These are phyloP conservation scores for Tenualosa thibaudeaui DNA, from an alignment of 2,797 vertebrate genomes.

Conservation along the genomic window DNA sequence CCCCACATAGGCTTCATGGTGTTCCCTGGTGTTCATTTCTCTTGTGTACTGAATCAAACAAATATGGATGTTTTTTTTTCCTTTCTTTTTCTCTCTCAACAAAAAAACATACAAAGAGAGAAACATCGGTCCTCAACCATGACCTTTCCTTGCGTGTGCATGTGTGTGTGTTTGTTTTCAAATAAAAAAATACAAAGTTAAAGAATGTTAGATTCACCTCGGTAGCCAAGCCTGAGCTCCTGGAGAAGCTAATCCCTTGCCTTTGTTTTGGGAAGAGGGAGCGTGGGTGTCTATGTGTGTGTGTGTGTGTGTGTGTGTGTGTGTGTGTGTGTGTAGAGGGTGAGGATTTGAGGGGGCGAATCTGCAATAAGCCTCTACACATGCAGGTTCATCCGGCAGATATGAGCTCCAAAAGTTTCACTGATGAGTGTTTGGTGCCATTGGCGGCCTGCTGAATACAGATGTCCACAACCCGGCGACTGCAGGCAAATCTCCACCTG, in stretches of 20 bases:
- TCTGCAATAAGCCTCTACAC: constrained; percentile 65
- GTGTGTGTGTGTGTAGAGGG: neutral
- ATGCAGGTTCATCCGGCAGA: constrained; percentile 66
- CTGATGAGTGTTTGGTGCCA: constrained; percentile 52
- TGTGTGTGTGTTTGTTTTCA: constrained; percentile 46
- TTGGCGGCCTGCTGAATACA: constrained; percentile 53
- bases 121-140: constrained; percentile 22
- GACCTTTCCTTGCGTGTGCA: constrained; percentile 2
- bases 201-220: constrained; percentile 62
- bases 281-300: neutral
- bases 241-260: constrained; percentile 64
- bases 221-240: constrained; percentile 62
- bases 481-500: neutral
- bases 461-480: constrained; percentile 31
- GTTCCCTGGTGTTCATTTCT: neutral
- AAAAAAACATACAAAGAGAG: neutral
- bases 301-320: neutral
- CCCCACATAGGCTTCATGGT: neutral
- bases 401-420: constrained; percentile 69
- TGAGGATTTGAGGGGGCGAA: constrained; percentile 65
- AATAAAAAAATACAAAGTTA: constrained; percentile 57
- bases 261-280: constrained; percentile 55
- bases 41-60: neutral
- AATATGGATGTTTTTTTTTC: neutral
- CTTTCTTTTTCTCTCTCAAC: neutral